Evolutionary conservation across 2,888 invertebrate genomes (phyloP), one percentile per base, ranked within the genome.

Genomic region (Ectemnius cavifrons): DNA sequence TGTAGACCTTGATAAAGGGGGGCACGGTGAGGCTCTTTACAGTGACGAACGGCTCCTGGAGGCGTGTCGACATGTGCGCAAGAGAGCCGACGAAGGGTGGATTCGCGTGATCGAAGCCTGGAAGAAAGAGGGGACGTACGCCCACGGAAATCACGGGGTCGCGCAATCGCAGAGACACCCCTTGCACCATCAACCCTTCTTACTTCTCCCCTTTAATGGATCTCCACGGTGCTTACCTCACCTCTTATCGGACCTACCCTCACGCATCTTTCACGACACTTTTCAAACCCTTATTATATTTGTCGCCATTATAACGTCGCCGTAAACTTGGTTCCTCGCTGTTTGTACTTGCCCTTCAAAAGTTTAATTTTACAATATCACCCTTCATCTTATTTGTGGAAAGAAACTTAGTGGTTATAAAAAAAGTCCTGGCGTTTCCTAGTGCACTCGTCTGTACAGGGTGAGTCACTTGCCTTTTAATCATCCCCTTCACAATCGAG

Each of bases 61-160:
- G 87, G 86, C 87, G 86, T 86, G 87, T 85, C 86, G 82, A 84
- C 86, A 80, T 82, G 83, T 80, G 81, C 83, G 73, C 83, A 71
- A 70, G 84, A 71, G 69, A 78, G 72, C 78, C 76, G 77, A 73
- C 78, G 77, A 77, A 80, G 84, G 80, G 81, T 83, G 81, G 83
- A 77, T 57, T 81, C 72, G 75, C 75, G 73, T 83, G 79, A 81
- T 83, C 81, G 79, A 85, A 81, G 78, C 72, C 58, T 75, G 73
- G 37, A 37, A 37, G 37, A 37, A 37, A 37, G 37, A 37, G 67
- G 73, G 73, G 16, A 16, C 79, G 75, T 78, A 79, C 83, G 83
- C 79, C 82, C 81, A 82, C 82, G 82, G 74, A 85, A 78, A 82
- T 84, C 82, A 84, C 73, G 76, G 75, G 77, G 69, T 81, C 82